These are phyloP conservation scores for Dicentrarchus labrax DNA, from an alignment of 2,113 vertebrate genomes.

Conservation along the genomic window DNA sequence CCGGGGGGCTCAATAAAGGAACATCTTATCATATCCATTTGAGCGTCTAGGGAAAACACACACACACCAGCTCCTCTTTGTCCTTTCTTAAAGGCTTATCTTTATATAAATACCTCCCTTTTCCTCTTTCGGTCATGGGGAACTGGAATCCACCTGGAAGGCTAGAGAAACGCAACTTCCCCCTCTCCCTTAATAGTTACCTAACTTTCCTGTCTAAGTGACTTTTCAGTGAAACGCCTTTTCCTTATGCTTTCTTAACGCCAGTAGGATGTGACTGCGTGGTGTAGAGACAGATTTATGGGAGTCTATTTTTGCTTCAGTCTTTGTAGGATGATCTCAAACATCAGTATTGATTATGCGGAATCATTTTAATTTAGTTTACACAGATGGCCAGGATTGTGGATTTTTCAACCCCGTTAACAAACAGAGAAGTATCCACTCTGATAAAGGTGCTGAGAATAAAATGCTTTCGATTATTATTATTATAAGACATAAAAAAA, in stretches of 20 bases:
- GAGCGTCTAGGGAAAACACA: not conserved
- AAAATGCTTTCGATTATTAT: not conserved
- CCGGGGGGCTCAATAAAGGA: not conserved
- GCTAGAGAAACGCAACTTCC: not conserved
- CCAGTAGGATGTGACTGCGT: not conserved
- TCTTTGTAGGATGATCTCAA: not conserved
- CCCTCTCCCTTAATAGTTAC: conserved; percentile 9
- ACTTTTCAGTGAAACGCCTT: conserved; percentile 29
- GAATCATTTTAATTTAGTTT: not conserved
- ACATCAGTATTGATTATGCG: not conserved
- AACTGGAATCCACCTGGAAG: conserved; percentile 68
- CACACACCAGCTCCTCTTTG: not conserved
- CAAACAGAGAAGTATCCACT: not conserved
- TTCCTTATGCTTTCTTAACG: not conserved
- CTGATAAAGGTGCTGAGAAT: not conserved
- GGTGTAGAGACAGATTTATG: not conserved
- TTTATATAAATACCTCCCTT: conserved; percentile 30
- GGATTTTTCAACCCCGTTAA: conserved; percentile 5
- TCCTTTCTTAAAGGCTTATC: conserved; percentile 44
- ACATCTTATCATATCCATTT: too few species aligned
- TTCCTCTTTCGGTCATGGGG: conserved; percentile 57
- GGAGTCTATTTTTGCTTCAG: not conserved
- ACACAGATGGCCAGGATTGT: not conserved
- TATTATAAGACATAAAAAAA: not conserved
- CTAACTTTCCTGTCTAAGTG: conserved; percentile 23